Base-by-base conservation (phyloP, 2,797 vertebrate genomes). In the Sebastes matsubarae region DNA sequence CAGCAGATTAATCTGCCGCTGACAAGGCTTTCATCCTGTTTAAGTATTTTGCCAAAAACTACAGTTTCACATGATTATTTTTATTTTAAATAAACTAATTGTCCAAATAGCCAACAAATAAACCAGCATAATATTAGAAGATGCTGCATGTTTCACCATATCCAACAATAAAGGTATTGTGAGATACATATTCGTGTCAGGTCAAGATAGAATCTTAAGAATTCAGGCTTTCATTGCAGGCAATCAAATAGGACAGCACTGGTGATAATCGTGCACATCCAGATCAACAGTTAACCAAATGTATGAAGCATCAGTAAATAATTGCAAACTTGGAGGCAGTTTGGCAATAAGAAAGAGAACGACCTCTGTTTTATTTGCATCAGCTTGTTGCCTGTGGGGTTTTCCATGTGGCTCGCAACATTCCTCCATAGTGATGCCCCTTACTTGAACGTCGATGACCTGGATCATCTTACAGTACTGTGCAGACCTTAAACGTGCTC, bases 301-400 rank as follows among this genome's bases (percentile, higher is more conserved):
- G 66, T 81, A 18, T 71, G 36, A 84, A 68, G 55, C 71, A 77
- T 81, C 36, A 72, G 86, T 60, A 78, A 80, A 74, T 36, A 79
- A 59, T 58, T 72, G 61, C 65, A 67, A 71, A 81, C 29, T 68
- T 79, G 30, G 10, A 77, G 54, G 24, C 74, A 57, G 12, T 54
- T 64, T 46, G 42, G 50, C 29, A 16, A 64, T 30, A 25, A 46
- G 14, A 13, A 59, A 13, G 38, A 25, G 29, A 36, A 80, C 29
- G 16, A 66, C 65, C 60, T 78, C 46, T 67, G 58, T 36, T 68
- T 52, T n/a, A 52, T 0, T 52, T 52, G 18, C 50, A 52, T 8
- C 50, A 52, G 18, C 46, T n/a, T 20, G 20, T 52, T 20, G 20
- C 50, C 50, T 52, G 18, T n/a, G 20, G 30, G n/a, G 60, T 13